Evolutionary conservation across 2,888 invertebrate genomes (phyloP).

Genomic region (Parnassius apollo): DNA sequence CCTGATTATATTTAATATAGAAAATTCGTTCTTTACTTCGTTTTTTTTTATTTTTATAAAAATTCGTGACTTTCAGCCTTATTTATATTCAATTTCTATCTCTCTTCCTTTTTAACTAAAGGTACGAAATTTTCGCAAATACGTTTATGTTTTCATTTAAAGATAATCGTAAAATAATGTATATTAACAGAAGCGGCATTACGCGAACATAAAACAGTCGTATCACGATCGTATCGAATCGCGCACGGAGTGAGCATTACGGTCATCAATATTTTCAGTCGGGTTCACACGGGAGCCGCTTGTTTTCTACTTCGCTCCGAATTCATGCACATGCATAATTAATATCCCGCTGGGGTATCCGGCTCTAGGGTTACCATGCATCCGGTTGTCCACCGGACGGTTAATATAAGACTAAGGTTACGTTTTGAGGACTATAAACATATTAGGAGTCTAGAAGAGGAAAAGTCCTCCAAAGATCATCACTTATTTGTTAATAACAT

Average conservation of each 20-base stretch:
- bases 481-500: too few relatives aligned
- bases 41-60: too few relatives aligned
- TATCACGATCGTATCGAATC: constrained; percentile 3
- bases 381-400: constrained; percentile 9
- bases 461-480: too few relatives aligned
- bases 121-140: too few relatives aligned
- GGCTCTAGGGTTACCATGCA: constrained; percentile 32
- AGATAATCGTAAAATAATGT: too few relatives aligned
- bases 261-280: constrained; percentile 36
- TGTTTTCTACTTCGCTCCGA: constrained; percentile 41
- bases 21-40: too few relatives aligned
- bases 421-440: neutral
- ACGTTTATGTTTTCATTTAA: too few relatives aligned
- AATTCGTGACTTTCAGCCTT: too few relatives aligned
- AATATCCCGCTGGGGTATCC: constrained; percentile 41
- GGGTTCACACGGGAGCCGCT: constrained; percentile 34
- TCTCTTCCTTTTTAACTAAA: too few relatives aligned
- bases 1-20: too few relatives aligned
- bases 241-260: constrained; percentile 15
- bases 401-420: neutral
- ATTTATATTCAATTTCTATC: too few relatives aligned
- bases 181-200: neutral
- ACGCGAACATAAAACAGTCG: neutral
- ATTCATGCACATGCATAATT: constrained; percentile 61
- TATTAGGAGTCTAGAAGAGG: too few relatives aligned